A percentile compares a stretch with the other conserved stretches of the same genome.
Conservation (phyloP, 2,888 invertebrate genomes). For the Dasypolia templi region DNA sequence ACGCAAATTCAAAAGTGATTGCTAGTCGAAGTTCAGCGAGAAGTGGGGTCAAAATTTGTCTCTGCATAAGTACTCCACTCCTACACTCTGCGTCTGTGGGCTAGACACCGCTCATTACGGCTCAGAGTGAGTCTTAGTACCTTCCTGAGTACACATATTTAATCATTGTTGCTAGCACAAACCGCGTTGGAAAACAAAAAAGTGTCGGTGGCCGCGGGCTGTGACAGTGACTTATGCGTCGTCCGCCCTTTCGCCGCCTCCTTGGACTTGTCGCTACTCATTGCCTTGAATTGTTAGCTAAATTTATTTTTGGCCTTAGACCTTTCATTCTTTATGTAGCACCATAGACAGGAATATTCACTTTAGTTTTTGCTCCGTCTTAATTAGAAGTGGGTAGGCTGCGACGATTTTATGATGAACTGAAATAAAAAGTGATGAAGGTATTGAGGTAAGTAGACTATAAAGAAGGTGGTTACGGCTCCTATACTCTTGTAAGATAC, state of each 20-base stretch:
- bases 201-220: constrained; percentile 78
- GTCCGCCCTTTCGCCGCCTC: constrained; percentile 81
- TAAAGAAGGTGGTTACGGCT: constrained; percentile 4
- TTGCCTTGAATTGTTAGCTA: constrained; percentile 79
- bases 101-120: constrained; percentile 51
- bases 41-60: constrained; percentile 23
- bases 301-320: constrained; percentile 71
- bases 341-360: constrained; percentile 27
- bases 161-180: constrained; percentile 79
- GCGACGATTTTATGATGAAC: constrained; percentile 21
- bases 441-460: constrained; percentile 29
- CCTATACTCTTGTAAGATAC: constrained; percentile 1
- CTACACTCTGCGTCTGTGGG: constrained; percentile 24
- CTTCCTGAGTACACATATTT: constrained; percentile 67
- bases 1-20: constrained; percentile 26
- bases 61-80: constrained; percentile 36
- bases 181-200: constrained; percentile 81
- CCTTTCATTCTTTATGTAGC: constrained; percentile 50
- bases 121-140: constrained; percentile 48
- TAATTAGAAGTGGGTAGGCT: constrained; percentile 47
- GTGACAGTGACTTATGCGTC: constrained; percentile 88
- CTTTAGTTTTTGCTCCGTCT: constrained; percentile 35
- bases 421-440: constrained; percentile 30
- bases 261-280: constrained; percentile 83
- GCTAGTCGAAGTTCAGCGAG: constrained; percentile 24